These are phyloP conservation scores for Acipenser oxyrinchus DNA, from an alignment of 2,797 vertebrate genomes.

Conservation along the genomic window DNA sequence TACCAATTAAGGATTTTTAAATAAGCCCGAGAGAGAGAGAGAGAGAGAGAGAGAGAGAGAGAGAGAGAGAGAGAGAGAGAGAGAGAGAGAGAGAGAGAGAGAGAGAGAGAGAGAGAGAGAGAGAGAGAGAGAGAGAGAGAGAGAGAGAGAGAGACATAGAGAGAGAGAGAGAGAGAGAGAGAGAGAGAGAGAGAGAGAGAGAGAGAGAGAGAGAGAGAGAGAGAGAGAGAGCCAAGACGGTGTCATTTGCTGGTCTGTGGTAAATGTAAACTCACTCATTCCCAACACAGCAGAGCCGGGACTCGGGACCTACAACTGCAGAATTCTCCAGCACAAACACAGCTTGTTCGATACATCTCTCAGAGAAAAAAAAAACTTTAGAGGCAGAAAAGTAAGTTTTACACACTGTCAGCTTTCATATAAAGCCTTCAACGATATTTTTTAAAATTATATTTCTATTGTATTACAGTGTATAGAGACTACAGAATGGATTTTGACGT, in stretches of 20 bases:
- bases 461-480: too few relatives aligned
- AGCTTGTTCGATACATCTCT: too few relatives aligned
- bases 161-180: slow-evolving; percentile 34
- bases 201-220: slow-evolving; percentile 40
- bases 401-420: too few relatives aligned
- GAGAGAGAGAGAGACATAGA: slow-evolving; percentile 28
- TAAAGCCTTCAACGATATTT: too few relatives aligned
- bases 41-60: not conserved
- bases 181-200: slow-evolving; percentile 23
- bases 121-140: slow-evolving; percentile 28
- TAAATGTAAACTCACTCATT: slow-evolving; percentile 31
- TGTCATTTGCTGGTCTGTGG: slow-evolving; percentile 36
- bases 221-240: slow-evolving; percentile 34
- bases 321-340: too few relatives aligned
- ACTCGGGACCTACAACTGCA: too few relatives aligned
- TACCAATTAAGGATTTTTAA: slow-evolving; percentile 74
- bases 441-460: too few relatives aligned
- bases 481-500: too few relatives aligned
- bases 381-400: too few relatives aligned
- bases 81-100: not conserved
- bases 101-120: not conserved
- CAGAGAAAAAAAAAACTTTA: too few relatives aligned
- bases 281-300: slow-evolving; percentile 22
- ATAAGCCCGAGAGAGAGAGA: slow-evolving; percentile 22
- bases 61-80: not conserved